Conservation (phyloP, 37 sponge, comb jelly and placozoan genomes). For the Beroe ovata region DNA sequence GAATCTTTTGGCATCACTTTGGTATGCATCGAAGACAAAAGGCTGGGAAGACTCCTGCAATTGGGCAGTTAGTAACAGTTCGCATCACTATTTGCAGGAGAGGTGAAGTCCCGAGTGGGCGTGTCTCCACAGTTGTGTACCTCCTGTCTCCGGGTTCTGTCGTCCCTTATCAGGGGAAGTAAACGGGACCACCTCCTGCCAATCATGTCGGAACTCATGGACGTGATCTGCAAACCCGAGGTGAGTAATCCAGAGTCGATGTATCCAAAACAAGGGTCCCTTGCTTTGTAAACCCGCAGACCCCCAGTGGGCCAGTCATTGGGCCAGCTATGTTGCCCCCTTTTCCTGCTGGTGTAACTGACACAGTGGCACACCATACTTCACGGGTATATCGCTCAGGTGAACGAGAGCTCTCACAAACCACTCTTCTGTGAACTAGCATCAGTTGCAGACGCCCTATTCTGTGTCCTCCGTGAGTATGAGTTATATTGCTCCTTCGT, state of each 20-base stretch:
- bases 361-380: too few relatives aligned
- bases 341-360: too few relatives aligned
- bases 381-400: too few relatives aligned
- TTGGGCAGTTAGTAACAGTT: too few relatives aligned
- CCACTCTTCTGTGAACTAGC: conserved; percentile 14
- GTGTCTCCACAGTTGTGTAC: conserved; percentile 54
- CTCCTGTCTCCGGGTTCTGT: conserved; percentile 61
- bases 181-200: conserved; percentile 10
- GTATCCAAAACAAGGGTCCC: too few relatives aligned
- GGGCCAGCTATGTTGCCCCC: too few relatives aligned
- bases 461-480: not conserved
- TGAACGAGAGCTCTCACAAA: conserved; percentile 21
- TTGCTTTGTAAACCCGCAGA: too few relatives aligned
- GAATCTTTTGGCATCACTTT: too few relatives aligned
- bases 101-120: conserved; percentile 65
- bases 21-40: too few relatives aligned
- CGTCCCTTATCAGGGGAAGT: conserved; percentile 44
- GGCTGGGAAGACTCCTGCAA: too few relatives aligned
- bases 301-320: too few relatives aligned
- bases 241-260: too few relatives aligned
- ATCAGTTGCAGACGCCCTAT: not conserved
- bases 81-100: not conserved
- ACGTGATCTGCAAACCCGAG: conserved; percentile 44
- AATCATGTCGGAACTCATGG: conserved; percentile 3
- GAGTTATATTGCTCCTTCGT: not conserved